These are phyloP conservation scores for Copidosoma aretas DNA, from an alignment of 2,888 invertebrate species.

Conservation along the genomic window DNA sequence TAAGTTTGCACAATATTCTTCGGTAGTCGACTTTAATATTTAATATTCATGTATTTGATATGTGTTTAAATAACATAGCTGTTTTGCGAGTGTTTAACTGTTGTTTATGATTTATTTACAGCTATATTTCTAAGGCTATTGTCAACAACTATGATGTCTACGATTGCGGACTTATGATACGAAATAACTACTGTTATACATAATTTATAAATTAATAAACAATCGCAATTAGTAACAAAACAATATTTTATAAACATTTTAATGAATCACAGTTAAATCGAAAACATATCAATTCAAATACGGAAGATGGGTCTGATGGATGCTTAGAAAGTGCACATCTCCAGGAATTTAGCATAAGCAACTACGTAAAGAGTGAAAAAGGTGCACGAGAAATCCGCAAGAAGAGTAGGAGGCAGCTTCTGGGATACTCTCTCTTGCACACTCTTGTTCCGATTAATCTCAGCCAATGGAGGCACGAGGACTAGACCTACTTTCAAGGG, in stretches of 20 bases:
- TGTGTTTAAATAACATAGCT: too few relatives aligned
- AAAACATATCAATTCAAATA: slow-evolving; percentile 25
- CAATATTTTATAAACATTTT: not conserved
- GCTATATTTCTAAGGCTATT: too few relatives aligned
- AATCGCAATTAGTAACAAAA: not conserved
- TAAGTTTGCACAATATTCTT: too few relatives aligned
- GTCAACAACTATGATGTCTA: too few relatives aligned
- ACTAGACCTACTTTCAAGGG: slow-evolving; percentile 49
- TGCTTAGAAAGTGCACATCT: slow-evolving; percentile 23
- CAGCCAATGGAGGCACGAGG: slow-evolving; percentile 47
- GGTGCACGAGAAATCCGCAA: slow-evolving; percentile 9
- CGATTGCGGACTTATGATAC: not conserved
- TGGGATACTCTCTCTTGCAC: slow-evolving; percentile 11
- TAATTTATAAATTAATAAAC: not conserved
- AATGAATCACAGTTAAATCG: not conserved
- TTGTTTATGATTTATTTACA: too few relatives aligned
- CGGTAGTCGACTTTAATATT: too few relatives aligned
- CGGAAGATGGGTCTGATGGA: slow-evolving; percentile 20
- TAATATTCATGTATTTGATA: too few relatives aligned
- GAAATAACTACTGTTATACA: not conserved
- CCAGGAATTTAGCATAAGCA: slow-evolving; percentile 19
- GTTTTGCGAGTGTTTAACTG: too few relatives aligned
- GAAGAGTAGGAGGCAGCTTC: slow-evolving; percentile 18
- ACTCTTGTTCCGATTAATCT: slow-evolving; percentile 41
- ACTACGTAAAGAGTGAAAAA: slow-evolving; percentile 16